A percentile compares a stretch with the other conserved stretches of the same genome.
These are phyloP conservation scores for Nymphalis io DNA, from an alignment of 1,140 invertebrate species.

Conservation along the genomic window DNA sequence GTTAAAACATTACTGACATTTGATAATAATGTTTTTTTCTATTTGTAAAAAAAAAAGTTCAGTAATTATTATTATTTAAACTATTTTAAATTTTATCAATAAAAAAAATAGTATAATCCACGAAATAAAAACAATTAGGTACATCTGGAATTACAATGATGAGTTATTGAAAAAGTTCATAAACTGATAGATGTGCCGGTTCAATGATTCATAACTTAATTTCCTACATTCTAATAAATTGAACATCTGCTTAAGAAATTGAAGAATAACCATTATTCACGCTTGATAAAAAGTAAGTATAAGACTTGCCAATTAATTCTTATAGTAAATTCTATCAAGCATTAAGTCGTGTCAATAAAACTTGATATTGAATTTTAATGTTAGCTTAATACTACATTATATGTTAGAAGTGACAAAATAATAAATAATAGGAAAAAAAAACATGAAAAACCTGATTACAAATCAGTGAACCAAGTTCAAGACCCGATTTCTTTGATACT, in stretches of 20 bases:
- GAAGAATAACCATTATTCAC: slow-evolving; percentile 4
- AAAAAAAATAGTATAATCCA: no score
- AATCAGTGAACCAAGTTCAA: slow-evolving; percentile 4
- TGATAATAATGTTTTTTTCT: no score
- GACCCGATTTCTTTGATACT: background rate
- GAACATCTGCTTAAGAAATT: slow-evolving; percentile 13
- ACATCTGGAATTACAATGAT: no score
- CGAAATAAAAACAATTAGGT: no score
- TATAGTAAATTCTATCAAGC: no score
- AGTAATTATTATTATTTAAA: no score
- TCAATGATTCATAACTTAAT: background rate
- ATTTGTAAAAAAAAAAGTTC: no score
- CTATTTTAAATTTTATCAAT: no score
- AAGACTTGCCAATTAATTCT: no score
- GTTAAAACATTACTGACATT: no score
- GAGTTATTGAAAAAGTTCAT: no score
- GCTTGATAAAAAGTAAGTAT: slow-evolving; percentile 3
- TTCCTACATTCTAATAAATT: background rate
- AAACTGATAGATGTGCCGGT: background rate
- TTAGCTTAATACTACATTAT: background rate
- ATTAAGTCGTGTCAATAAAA: no score
- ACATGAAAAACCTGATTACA: background rate
- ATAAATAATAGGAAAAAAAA: background rate
- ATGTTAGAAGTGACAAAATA: background rate
- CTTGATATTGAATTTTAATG: background rate